phyloP scores from a whole-genome alignment of 2,113 vertebrate genomes.

The Amazona guildingii region DNA sequence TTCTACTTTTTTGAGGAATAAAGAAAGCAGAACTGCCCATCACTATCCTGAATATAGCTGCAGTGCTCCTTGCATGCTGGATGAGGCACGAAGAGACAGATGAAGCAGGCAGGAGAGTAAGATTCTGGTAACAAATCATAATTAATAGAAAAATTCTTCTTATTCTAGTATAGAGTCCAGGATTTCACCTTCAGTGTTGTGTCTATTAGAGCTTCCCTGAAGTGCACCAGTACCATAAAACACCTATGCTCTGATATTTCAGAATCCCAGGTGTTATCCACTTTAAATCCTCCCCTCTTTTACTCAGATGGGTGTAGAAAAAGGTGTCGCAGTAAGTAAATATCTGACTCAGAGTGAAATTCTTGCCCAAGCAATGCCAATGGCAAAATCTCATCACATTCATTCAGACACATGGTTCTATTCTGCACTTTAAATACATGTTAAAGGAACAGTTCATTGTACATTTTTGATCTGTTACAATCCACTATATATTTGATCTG shows the following conservation, averaged over 20 bases:
- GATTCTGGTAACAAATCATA: background rate
- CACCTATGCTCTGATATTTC: background rate
- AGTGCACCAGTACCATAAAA: background rate
- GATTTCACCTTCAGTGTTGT: background rate
- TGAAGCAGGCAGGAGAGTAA: background rate
- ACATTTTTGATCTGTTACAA: background rate
- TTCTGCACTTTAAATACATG: background rate
- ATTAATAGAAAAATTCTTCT: background rate
- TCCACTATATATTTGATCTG: background rate
- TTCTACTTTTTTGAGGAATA: background rate
- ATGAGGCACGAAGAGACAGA: rapidly evolving
- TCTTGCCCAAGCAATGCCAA: background rate
- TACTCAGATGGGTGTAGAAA: background rate
- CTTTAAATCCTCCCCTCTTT: background rate
- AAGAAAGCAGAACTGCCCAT: background rate
- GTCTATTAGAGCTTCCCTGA: background rate
- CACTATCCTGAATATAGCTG: background rate
- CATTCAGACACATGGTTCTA: background rate
- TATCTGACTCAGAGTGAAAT: background rate
- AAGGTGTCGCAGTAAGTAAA: background rate
- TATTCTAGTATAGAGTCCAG: background rate
- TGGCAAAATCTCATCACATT: background rate
- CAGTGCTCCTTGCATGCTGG: background rate
- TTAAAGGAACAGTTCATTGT: background rate
- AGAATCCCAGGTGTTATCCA: rapidly evolving